Base-by-base conservation (phyloP, 2,113 vertebrate genomes). In the Hassar affinis region DNA sequence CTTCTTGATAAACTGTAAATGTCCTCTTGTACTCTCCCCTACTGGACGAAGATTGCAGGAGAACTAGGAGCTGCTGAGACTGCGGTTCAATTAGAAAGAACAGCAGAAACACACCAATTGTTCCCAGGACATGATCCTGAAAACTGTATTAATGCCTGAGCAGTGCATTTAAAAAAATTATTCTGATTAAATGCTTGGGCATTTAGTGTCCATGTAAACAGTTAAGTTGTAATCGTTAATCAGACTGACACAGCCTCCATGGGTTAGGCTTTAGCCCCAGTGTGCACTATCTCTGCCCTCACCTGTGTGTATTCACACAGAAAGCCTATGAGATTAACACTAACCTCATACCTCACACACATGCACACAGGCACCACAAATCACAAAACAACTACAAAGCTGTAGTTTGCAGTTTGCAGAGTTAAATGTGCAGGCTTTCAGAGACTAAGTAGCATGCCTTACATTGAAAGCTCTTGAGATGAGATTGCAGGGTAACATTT, bases 311-410 rank as follows among this genome's bases (percentile, higher is more conserved):
- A 35, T 52, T 64, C 57, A n/a, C 64, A 38, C 45, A 51, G 27
- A n/a, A 1, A 17, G 62, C 68, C 20, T 71, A 71, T 14, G 68
- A 45, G 22, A 66, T 66, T 25, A 45, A 25, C 64, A 18, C 2
- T 3, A 38, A 35, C 38, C 8, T 68, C 64, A 30, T 68, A 15
- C 18, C 30, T 18, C 66, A 71, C 38, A 71, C 27, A 57, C 56
- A 56, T 42, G 49, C 45, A 61, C 81, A 76, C 59, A n/a, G 3
- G 22, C 6, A 35, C 27, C 30, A 78, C 51, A 35, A 82, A 71
- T 83, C 82, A 54, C 30, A 25, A 42, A 22, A 33, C 47, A 52
- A 30, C 18, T 59, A 52, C 82, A 38, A 64, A 76, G 33, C 74
- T 45, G 51, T 38, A 61, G 68, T 57, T 57, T 30, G 52, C 30